These are phyloP conservation scores for Amblyteles armatorius DNA, from an alignment of 2,888 invertebrate species.

Conservation along the genomic window DNA sequence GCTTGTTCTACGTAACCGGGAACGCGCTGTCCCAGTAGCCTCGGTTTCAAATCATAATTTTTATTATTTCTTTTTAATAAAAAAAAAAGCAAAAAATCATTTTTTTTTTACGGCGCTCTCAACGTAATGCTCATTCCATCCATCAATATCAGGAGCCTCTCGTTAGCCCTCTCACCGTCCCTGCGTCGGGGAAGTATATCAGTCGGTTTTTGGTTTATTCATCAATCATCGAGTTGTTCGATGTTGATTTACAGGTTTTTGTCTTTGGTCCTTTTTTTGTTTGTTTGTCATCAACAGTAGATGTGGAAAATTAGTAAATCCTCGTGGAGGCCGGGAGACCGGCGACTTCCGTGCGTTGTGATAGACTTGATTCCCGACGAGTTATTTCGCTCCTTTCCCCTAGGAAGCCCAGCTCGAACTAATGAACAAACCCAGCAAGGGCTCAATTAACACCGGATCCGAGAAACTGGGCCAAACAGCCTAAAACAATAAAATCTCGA, in stretches of 20 bases:
- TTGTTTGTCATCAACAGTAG: not conserved
- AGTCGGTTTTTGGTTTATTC: slow-evolving; percentile 59
- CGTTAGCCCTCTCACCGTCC: slow-evolving; percentile 50
- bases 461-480: not conserved
- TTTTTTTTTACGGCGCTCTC: slow-evolving; percentile 15
- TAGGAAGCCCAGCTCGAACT: not conserved
- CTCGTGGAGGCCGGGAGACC: not conserved
- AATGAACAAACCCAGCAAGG: not conserved
- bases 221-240: slow-evolving; percentile 59
- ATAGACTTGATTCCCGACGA: not conserved
- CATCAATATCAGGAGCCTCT: slow-evolving; percentile 60
- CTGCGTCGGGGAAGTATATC: not conserved
- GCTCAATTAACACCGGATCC: not conserved
- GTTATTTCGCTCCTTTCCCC: not conserved
- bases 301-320: not conserved
- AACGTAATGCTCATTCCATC: slow-evolving; percentile 57
- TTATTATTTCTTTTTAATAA: not conserved
- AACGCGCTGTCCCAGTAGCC: slow-evolving; percentile 7
- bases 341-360: not conserved
- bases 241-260: slow-evolving; percentile 4
- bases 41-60: slow-evolving; percentile 15
- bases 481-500: not conserved
- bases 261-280: not conserved
- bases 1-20: not conserved
- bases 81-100: not conserved